phyloP scores from a whole-genome alignment of 2,797 vertebrate genomes.

The Hemitrygon akajei region DNA sequence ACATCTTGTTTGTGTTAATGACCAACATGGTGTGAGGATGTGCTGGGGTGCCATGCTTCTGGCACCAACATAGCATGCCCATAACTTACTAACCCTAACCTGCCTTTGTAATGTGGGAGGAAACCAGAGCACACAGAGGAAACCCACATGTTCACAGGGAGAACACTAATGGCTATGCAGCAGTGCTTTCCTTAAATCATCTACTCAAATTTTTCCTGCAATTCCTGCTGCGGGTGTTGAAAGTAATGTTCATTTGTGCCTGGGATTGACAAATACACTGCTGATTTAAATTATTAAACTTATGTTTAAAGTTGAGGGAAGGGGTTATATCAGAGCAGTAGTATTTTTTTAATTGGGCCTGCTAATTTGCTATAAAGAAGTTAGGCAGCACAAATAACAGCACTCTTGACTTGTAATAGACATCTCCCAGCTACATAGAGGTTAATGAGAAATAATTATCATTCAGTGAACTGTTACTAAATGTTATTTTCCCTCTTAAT shows the following conservation, averaged over 20 bases:
- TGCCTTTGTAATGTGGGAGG: no score
- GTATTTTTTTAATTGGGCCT: not conserved
- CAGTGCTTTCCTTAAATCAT: no score
- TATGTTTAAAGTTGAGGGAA: not conserved
- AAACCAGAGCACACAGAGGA: no score
- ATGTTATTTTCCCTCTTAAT: not conserved
- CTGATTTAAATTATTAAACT: not conserved
- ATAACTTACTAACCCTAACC: no score
- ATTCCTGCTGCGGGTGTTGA: not conserved
- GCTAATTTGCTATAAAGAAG: not conserved
- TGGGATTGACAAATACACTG: not conserved
- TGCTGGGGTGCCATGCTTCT: no score
- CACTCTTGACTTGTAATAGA: not conserved
- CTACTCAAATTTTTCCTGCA: not conserved
- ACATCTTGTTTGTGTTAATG: no score
- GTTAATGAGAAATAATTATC: not conserved
- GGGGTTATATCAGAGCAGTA: not conserved
- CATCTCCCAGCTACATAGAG: not conserved
- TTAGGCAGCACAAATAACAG: not conserved
- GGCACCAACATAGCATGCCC: no score
- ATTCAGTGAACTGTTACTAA: slow-evolving; percentile 4
- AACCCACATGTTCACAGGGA: no score
- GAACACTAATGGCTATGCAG: no score
- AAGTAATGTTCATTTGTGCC: not conserved
- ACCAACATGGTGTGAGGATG: no score